These are phyloP conservation scores for Clarias batrachus DNA, from an alignment of 2,113 vertebrate genomes.

Conservation along the genomic window DNA sequence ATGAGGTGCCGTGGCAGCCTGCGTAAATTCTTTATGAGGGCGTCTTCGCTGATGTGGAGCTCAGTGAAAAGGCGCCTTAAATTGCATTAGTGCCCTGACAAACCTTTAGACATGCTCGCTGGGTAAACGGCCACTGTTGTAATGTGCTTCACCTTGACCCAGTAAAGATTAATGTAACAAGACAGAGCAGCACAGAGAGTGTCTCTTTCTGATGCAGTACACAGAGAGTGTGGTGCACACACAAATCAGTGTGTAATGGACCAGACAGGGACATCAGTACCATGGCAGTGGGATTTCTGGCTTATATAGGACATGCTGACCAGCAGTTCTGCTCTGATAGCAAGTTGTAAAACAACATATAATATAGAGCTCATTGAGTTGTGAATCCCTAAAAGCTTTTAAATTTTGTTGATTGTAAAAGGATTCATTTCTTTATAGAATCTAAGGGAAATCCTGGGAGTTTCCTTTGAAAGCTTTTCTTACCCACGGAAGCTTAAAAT, in stretches of 20 bases:
- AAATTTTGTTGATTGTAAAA: background rate
- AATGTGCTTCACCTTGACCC: conserved; percentile 73
- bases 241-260: conserved; percentile 51
- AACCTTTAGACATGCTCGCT: conserved; percentile 70
- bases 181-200: conserved; percentile 56
- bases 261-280: conserved; percentile 35
- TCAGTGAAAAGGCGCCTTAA: conserved; percentile 23
- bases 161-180: conserved; percentile 66
- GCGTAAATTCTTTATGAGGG: conserved; percentile 54
- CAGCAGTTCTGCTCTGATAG: background rate
- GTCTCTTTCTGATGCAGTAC: conserved; percentile 66
- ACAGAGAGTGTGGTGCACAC: conserved; percentile 51
- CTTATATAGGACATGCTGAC: conserved; percentile 2
- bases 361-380: background rate
- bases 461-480: background rate
- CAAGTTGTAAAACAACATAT: conserved; percentile 6
- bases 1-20: conserved; percentile 47
- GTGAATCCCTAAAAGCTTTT: background rate
- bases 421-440: conserved; percentile 9
- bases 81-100: conserved; percentile 59
- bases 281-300: conserved; percentile 12
- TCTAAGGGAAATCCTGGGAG: background rate
- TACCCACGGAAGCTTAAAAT: background rate
- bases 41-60: conserved; percentile 44
- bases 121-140: conserved; percentile 63